Percentiles rank a stretch among this genome's conserved stretches.
Evolutionary conservation across 2,797 vertebrate species (phyloP).

Genomic region (Scyliorhinus canicula): DNA sequence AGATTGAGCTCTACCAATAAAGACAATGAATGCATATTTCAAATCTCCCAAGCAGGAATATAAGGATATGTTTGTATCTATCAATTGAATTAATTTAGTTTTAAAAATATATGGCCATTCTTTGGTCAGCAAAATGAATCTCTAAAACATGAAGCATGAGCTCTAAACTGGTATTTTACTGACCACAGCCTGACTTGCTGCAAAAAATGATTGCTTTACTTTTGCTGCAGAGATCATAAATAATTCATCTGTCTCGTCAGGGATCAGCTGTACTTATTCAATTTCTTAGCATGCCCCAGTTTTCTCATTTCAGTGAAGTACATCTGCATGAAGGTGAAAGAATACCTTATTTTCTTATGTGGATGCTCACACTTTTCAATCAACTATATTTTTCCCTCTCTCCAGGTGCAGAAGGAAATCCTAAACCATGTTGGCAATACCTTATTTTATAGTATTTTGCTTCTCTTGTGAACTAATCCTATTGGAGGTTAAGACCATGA

Average conservation of each 20-base stretch:
- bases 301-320: neutral
- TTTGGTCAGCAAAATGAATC: neutral
- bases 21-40: neutral
- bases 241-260: constrained; percentile 19
- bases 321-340: neutral
- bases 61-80: neutral
- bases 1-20: neutral
- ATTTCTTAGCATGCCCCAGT: constrained; percentile 9
- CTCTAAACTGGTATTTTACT: neutral
- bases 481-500: neutral
- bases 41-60: neutral
- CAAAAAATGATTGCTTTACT: neutral
- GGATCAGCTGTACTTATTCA: neutral
- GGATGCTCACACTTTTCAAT: neutral
- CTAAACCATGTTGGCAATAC: neutral
- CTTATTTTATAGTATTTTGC: neutral
- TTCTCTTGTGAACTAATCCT: neutral
- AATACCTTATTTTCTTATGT: neutral
- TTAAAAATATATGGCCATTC: neutral
- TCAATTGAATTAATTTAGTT: neutral
- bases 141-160: neutral
- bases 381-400: neutral
- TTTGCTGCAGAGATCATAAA: constrained; percentile 26
- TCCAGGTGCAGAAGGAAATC: neutral
- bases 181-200: neutral